phyloP scores from a whole-genome alignment of 2,113 vertebrate genomes.

The Daphoenositta chrysoptera region DNA sequence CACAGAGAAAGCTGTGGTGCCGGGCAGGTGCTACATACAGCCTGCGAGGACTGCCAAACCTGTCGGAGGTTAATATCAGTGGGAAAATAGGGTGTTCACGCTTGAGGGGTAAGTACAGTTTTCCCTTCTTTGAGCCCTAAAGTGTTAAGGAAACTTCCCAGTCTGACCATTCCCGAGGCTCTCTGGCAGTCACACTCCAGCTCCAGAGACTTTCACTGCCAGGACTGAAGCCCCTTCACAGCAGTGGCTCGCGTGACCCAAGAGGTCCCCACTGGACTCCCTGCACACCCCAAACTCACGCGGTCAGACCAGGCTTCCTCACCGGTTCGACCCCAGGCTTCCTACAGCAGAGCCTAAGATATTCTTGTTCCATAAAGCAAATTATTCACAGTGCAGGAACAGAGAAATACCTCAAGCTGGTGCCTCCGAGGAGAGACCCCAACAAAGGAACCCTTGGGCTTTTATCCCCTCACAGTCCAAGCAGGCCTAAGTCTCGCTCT shows the following conservation, averaged over 20 bases:
- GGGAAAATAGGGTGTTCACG: background rate
- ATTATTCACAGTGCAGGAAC: rapidly evolving
- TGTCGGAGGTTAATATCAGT: rapidly evolving
- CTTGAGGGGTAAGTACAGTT: background rate
- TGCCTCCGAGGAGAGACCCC: rapidly evolving
- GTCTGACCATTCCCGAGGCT: background rate
- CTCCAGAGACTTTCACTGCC: background rate
- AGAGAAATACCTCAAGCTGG: background rate
- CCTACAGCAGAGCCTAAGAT: too few relatives aligned
- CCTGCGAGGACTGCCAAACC: background rate
- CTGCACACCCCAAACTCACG: too few relatives aligned
- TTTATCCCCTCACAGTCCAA: background rate
- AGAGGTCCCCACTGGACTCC: too few relatives aligned
- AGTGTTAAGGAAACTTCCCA: background rate
- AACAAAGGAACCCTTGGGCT: background rate
- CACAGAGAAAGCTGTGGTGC: too few relatives aligned
- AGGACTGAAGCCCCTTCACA: background rate
- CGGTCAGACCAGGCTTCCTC: background rate
- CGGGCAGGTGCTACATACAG: background rate
- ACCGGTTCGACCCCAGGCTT: too few relatives aligned
- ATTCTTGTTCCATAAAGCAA: background rate
- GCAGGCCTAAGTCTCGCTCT: background rate
- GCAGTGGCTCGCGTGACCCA: rapidly evolving
- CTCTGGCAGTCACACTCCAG: background rate
- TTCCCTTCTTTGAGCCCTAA: background rate